These are phyloP conservation scores for Darevskia mixta DNA, from an alignment of 2,797 vertebrate species.

Conservation along the genomic window DNA sequence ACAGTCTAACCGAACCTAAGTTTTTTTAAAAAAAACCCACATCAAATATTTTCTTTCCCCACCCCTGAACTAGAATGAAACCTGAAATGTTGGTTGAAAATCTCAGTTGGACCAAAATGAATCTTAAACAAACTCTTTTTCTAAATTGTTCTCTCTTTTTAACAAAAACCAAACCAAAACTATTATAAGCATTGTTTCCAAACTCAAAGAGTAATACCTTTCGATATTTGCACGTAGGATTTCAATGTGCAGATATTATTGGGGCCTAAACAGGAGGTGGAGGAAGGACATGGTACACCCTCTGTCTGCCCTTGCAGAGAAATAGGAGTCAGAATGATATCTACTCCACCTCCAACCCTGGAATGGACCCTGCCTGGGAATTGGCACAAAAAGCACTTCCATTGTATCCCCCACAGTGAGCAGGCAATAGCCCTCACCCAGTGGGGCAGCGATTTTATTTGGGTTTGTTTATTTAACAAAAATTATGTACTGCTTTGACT, in stretches of 20 bases:
- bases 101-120: not conserved
- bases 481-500: no score
- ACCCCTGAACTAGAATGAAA: not conserved
- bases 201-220: not conserved
- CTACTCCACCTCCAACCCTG: not conserved
- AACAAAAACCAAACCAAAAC: not conserved
- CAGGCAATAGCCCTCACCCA: no score
- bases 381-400: not conserved
- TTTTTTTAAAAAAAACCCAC: not conserved
- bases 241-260: not conserved
- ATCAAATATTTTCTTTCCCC: conserved; percentile 35
- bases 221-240: not conserved
- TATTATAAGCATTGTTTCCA: not conserved
- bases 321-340: not conserved
- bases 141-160: no score
- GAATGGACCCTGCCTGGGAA: no score
- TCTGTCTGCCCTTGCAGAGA: not conserved
- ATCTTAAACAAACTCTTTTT: not conserved
- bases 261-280: not conserved
- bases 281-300: not conserved
- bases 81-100: not conserved
- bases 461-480: no score
- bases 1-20: not conserved
- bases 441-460: no score
- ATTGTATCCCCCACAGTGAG: no score